Conservation (phyloP, 2,888 invertebrate species). For the Merodon equestris region DNA sequence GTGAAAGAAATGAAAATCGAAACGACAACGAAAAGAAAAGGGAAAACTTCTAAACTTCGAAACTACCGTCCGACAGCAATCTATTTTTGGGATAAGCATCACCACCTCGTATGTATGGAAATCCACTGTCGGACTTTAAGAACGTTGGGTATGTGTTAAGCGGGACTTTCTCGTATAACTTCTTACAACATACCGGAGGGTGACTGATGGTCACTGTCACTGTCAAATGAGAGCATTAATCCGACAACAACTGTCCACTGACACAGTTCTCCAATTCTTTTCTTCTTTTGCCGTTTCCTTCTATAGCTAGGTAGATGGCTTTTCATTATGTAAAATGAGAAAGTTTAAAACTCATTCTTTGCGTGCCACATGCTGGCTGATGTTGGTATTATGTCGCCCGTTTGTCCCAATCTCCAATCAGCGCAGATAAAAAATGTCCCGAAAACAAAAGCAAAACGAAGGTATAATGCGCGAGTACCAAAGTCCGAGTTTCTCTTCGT, state of each 20-base stretch:
- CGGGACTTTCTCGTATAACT: constrained; percentile 59
- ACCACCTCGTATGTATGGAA: constrained; percentile 23
- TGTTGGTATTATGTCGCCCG: constrained; percentile 8
- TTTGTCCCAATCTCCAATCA: constrained; percentile 28
- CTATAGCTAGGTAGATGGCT: neutral
- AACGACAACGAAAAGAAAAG: constrained; percentile 42
- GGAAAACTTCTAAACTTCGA: constrained; percentile 52
- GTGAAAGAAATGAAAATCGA: constrained; percentile 1
- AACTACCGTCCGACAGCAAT: neutral
- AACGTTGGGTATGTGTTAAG: constrained; percentile 22
- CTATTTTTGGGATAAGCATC: no score
- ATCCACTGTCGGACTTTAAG: constrained; percentile 19
- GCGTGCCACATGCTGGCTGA: neutral
- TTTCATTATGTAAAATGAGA: constrained; percentile 61
- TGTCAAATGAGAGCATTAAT: constrained; percentile 46
- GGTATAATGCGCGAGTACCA: no score
- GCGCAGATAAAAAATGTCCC: constrained; percentile 31
- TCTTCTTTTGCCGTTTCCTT: neutral
- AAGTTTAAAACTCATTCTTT: constrained; percentile 45
- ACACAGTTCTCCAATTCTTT: constrained; percentile 63
- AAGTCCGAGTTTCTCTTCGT: constrained; percentile 54
- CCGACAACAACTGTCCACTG: constrained; percentile 38
- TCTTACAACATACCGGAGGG: constrained; percentile 49
- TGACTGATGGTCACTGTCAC: constrained; percentile 51
- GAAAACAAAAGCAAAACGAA: constrained; percentile 24